Percentiles rank a stretch among this genome's conserved stretches.
phyloP scores from a whole-genome alignment of 2,797 vertebrate species.

The Octomys mimax region DNA sequence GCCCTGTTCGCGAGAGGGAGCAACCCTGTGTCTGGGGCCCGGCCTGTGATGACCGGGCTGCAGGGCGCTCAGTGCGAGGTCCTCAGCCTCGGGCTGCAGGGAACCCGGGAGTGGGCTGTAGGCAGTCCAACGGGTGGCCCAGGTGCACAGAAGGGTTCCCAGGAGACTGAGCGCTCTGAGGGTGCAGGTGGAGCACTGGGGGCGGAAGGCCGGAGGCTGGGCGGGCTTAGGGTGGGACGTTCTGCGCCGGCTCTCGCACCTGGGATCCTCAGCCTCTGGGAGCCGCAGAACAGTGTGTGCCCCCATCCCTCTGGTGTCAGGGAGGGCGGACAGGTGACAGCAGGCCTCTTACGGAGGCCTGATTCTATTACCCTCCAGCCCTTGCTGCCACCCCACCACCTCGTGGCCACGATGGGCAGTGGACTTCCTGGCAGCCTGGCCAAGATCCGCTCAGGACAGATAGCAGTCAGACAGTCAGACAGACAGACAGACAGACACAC shows the following conservation, averaged over 20 bases:
- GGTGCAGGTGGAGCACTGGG: background rate
- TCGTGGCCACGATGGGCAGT: background rate
- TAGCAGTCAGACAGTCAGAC: too few relatives aligned
- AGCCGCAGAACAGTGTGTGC: too few relatives aligned
- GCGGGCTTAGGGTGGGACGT: background rate
- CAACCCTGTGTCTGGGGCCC: background rate
- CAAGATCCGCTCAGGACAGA: background rate
- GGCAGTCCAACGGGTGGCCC: too few relatives aligned
- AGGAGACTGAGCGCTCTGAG: background rate
- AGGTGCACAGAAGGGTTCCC: background rate
- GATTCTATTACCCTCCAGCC: background rate
- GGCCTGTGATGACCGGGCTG: too few relatives aligned
- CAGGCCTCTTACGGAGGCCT: accelerated
- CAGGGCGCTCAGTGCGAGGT: background rate
- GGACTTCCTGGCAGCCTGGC: background rate
- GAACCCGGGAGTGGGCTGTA: too few relatives aligned
- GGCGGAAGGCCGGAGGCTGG: background rate
- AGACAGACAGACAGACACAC: too few relatives aligned
- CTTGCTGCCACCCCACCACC: background rate
- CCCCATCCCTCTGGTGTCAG: background rate
- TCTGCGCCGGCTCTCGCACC: background rate
- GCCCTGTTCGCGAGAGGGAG: background rate
- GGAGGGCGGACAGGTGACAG: background rate
- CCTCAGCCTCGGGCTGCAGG: too few relatives aligned
- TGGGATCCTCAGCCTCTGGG: background rate